These are phyloP conservation scores for Dryobates pubescens DNA, from an alignment of 2,797 vertebrate species.

Conservation along the genomic window DNA sequence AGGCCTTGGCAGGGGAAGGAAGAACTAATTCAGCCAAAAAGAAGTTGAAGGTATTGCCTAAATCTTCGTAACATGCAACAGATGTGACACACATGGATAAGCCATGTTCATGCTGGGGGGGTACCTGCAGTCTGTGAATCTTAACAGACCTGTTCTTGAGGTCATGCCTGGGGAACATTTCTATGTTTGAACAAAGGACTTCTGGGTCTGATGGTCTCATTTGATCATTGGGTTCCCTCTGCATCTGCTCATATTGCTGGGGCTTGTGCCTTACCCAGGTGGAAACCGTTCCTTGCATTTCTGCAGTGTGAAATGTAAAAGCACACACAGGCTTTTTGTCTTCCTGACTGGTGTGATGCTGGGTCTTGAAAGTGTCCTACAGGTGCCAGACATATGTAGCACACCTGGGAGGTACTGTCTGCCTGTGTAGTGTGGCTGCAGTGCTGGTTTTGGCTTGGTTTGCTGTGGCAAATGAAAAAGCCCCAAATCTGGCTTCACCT, in stretches of 20 bases:
- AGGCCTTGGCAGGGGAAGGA: background rate
- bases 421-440: background rate
- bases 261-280: background rate
- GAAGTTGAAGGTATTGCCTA: background rate
- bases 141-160: background rate
- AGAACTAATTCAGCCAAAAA: background rate
- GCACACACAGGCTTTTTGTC: rapidly evolving
- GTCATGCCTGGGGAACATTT: background rate
- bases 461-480: background rate
- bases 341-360: background rate
- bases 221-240: background rate
- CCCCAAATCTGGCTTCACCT: rapidly evolving
- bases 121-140: background rate
- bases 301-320: background rate
- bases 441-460: rapidly evolving
- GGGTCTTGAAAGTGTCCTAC: background rate
- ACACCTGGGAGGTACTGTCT: background rate
- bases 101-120: background rate
- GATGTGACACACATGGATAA: background rate
- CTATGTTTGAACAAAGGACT: background rate
- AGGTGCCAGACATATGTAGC: rapidly evolving
- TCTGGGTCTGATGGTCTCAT: background rate
- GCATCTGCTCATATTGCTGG: background rate
- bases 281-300: background rate
- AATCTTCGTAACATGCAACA: background rate